phyloP scores from a whole-genome alignment of 2,797 vertebrate species.

The Vultur gryphus region DNA sequence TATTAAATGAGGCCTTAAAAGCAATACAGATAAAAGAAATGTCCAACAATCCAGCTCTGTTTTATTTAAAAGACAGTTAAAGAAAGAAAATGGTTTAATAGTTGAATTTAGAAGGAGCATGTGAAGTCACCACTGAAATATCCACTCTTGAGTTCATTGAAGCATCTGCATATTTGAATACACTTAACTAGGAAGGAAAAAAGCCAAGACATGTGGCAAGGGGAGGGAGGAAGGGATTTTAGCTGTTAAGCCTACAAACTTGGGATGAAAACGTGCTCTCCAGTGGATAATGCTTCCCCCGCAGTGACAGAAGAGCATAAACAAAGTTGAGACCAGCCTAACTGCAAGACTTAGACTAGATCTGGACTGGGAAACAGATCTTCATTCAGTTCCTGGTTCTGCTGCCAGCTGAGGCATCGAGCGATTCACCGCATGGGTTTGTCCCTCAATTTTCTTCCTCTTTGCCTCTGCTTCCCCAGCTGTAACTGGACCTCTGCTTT shows the following conservation, averaged over 20 bases:
- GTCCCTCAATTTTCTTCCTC: background rate
- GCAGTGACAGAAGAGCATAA: background rate
- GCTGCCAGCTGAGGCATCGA: background rate
- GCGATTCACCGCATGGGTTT: background rate
- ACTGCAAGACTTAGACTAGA: background rate
- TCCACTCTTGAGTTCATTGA: background rate
- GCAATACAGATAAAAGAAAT: background rate
- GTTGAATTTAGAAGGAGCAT: background rate
- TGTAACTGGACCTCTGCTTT: background rate
- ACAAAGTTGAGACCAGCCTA: background rate
- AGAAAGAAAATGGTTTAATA: background rate
- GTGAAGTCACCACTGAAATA: conserved; percentile 12
- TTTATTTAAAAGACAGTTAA: conserved; percentile 13
- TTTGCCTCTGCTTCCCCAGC: background rate
- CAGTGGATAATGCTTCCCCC: background rate
- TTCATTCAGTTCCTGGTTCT: background rate
- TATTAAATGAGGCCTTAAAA: background rate
- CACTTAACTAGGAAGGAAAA: background rate
- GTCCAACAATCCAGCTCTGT: background rate
- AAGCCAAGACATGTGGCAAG: background rate
- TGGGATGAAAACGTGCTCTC: background rate
- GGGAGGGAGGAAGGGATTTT: background rate
- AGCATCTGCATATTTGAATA: conserved; percentile 7
- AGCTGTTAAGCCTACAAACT: background rate
- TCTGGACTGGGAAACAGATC: background rate